Conservation (phyloP, 1,140 invertebrate genomes). For the Macrostomum lignano region DNA sequence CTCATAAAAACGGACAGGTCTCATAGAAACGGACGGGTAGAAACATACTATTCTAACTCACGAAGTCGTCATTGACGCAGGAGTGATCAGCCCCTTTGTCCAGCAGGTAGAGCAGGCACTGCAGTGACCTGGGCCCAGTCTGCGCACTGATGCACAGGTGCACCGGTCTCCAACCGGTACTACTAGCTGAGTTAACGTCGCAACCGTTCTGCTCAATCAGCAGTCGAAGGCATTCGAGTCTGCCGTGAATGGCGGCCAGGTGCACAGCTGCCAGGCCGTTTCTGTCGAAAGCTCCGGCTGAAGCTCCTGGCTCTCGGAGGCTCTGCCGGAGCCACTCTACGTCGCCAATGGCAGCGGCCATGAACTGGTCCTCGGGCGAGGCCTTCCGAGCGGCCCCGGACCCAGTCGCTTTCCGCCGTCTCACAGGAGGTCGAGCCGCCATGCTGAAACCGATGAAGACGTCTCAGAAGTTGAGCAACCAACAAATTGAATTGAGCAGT, state of each 20-base stretch:
- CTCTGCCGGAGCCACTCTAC: constrained; percentile 25
- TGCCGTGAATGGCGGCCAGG: constrained; percentile 21
- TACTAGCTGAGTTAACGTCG: constrained; percentile 21
- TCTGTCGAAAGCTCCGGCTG: constrained; percentile 8
- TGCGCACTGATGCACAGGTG: constrained; percentile 25
- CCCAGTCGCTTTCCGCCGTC: too few species aligned
- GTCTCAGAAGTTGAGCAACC: too few species aligned
- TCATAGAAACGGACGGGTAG: too few species aligned
- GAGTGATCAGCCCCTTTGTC: constrained; percentile 20
- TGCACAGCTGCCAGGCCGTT: constrained; percentile 23
- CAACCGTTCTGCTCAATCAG: constrained; percentile 21
- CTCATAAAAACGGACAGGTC: too few species aligned
- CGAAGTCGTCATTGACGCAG: neutral
- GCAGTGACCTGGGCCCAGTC: constrained; percentile 17
- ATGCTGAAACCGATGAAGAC: too few species aligned
- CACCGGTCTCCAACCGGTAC: constrained; percentile 21
- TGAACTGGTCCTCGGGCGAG: constrained; percentile 16
- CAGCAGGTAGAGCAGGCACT: constrained; percentile 19
- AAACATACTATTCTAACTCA: too few species aligned
- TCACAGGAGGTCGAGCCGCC: too few species aligned
- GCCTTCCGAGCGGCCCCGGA: too few species aligned
- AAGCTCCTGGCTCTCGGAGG: constrained; percentile 14
- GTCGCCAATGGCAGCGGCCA: constrained; percentile 27
- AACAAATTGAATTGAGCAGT: too few species aligned
- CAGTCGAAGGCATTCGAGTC: constrained; percentile 23